A percentile compares a stretch with the other conserved stretches of the same genome.
These are phyloP conservation scores for Cuniculus paca DNA, from an alignment of 2,797 vertebrate species.

Conservation along the genomic window DNA sequence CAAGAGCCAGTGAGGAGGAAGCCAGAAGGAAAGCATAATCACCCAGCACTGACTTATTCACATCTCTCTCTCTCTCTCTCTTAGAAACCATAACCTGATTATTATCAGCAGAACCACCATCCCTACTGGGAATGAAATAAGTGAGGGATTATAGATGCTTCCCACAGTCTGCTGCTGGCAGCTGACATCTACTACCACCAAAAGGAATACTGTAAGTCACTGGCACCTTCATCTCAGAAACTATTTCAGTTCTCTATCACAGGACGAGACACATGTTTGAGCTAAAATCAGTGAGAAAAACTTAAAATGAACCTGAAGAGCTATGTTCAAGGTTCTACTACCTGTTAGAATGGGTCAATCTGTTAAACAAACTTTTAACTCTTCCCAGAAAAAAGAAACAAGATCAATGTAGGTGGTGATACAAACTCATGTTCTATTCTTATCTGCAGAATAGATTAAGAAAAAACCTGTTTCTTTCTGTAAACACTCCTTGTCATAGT, in stretches of 20 bases:
- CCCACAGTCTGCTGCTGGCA: background rate
- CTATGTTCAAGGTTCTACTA: background rate
- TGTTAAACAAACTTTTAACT: background rate
- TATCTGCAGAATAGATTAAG: background rate
- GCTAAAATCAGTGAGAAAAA: background rate
- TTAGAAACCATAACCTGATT: background rate
- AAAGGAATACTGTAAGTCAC: background rate
- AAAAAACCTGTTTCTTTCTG: background rate
- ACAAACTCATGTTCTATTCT: background rate
- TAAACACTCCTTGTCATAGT: background rate
- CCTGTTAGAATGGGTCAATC: background rate
- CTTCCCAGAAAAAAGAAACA: background rate
- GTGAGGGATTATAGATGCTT: background rate
- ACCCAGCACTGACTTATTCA: background rate
- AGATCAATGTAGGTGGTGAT: background rate
- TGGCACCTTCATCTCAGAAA: background rate
- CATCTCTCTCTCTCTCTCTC: background rate
- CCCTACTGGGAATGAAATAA: background rate
- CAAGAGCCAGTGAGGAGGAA: background rate
- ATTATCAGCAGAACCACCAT: background rate
- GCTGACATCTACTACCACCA: background rate
- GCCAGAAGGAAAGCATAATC: background rate
- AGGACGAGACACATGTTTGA: background rate
- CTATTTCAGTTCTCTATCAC: background rate
- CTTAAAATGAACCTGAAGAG: constrained; percentile 50